Conservation (phyloP, 2,113 vertebrate genomes). For the Eclectus roratus region DNA sequence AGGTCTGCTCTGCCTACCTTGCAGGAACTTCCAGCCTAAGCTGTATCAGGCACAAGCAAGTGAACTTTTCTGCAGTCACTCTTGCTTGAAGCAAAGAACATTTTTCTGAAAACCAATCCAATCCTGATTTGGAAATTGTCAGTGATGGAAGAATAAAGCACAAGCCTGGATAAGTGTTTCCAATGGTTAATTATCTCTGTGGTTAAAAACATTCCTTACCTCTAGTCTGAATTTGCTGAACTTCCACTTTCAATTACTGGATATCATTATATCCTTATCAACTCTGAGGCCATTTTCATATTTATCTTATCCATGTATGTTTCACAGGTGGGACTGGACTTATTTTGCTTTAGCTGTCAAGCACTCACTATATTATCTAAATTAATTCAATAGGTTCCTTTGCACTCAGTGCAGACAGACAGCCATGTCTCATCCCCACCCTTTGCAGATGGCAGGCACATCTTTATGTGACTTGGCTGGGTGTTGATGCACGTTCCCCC, state of each 20-base stretch:
- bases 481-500: background rate
- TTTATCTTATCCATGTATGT: background rate
- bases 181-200: background rate
- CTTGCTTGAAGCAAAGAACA: background rate
- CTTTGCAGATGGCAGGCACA: background rate
- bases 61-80: background rate
- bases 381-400: background rate
- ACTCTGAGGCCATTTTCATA: background rate
- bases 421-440: background rate
- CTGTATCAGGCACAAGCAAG: background rate
- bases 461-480: background rate
- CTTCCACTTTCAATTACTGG: background rate
- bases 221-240: background rate
- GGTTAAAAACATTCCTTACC: background rate
- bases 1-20: background rate
- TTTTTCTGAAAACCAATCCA: background rate
- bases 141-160: background rate
- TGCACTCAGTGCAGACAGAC: background rate
- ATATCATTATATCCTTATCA: background rate
- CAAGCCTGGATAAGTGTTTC: background rate
- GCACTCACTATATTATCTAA: background rate
- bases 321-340: background rate
- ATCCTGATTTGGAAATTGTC: slow-evolving; percentile 13
- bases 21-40: background rate
- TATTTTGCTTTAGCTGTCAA: background rate